phyloP scores from a whole-genome alignment of 1,140 invertebrate species.

The Heterodera schachtii region DNA sequence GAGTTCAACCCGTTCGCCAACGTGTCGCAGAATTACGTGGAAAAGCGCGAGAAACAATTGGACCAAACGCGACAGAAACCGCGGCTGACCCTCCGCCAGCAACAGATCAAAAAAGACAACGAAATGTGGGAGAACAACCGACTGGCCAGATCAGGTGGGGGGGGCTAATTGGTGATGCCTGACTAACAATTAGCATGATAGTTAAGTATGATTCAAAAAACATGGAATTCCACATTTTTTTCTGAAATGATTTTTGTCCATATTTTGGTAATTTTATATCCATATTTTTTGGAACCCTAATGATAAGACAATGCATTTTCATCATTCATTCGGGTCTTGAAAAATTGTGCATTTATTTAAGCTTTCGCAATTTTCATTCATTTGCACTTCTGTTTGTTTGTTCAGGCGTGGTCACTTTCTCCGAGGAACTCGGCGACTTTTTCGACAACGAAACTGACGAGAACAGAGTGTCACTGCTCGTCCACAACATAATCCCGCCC shows the following conservation, averaged over 20 bases:
- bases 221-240: too few relatives aligned
- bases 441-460: conserved; percentile 84
- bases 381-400: conserved; percentile 28
- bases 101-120: conserved; percentile 76
- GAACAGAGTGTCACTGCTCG: conserved; percentile 88
- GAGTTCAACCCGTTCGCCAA: conserved; percentile 87
- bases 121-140: conserved; percentile 97
- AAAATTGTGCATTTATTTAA: too few relatives aligned
- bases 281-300: too few relatives aligned
- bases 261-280: too few relatives aligned
- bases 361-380: too few relatives aligned
- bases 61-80: conserved; percentile 62
- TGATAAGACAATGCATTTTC: too few relatives aligned
- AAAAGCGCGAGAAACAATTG: conserved; percentile 61
- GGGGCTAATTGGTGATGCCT: not conserved
- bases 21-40: conserved; percentile 72
- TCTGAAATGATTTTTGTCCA: too few relatives aligned
- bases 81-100: conserved; percentile 58
- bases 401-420: conserved; percentile 84
- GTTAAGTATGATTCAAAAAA: too few relatives aligned
- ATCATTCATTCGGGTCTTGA: too few relatives aligned
- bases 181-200: too few relatives aligned
- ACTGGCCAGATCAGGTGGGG: conserved; percentile 72
- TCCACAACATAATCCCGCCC: conserved; percentile 97
- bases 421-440: conserved; percentile 86